Evolutionary conservation across 2,888 invertebrate genomes (phyloP), one percentile per base, ranked within the genome.

Genomic region (Lasius fuliginosus): DNA sequence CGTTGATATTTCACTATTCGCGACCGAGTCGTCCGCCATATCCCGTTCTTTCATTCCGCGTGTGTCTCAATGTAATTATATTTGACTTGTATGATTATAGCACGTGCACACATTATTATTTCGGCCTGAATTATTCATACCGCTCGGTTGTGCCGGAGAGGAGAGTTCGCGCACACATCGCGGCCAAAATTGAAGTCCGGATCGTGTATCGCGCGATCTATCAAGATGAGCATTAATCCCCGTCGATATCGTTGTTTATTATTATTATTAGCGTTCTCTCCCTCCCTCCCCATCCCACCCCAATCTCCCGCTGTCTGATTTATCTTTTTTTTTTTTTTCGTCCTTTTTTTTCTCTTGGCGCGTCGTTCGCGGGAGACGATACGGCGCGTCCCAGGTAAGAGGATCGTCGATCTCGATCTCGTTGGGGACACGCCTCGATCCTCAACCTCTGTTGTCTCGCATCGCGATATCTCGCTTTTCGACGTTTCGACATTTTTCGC

Each of bases 71-170:
- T 85, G 79, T 91, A 91, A 91, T 91, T 91, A 91, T 91, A 88
- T 91, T 92, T 91, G 89, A 88, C 88, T 88, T 89, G 89, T 74
- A 77, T 84, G 89, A 89, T 90, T 89, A 91, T 87, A 91, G 90
- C 91, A 92, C 89, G 92, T 90, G 91, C 85, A 89, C 79, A 74
- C 88, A 85, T 91, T 89, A 91, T 92, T 88, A 91, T 91, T 91
- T 89, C 82, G 87, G 73, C 60, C 83, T 91, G 91, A 92, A 91
- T 91, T 90, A 91, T 91, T 91, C 91, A 91, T 91, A 84, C 75
- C 69, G 49, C 40, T 46, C 56, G 85, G 75, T 68, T 68, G 36
- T 53, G 60, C 62, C n/a, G 8, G 75, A 76, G 49, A 64, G 56
- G 58, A 27, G 83, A 82, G 79, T 60, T 58, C 64, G 60, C 68